These are phyloP conservation scores for Gallirallus australis DNA, from an alignment of 2,797 vertebrate species.

Conservation along the genomic window DNA sequence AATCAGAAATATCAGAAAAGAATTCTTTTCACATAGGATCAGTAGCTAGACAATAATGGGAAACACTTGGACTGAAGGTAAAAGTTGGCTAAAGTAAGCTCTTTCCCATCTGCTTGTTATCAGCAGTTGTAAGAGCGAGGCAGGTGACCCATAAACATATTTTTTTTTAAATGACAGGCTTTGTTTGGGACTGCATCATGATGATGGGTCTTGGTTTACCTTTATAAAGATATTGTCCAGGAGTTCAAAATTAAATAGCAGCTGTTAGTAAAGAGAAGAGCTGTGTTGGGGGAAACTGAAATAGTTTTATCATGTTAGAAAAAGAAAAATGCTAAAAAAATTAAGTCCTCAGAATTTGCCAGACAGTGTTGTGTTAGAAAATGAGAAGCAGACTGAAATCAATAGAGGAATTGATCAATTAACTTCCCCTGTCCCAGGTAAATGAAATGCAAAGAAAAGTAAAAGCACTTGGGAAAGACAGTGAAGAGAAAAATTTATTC, in stretches of 20 bases:
- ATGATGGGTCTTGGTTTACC: not conserved
- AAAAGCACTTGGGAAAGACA: not conserved
- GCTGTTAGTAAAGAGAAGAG: not conserved
- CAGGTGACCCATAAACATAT: conserved; percentile 60
- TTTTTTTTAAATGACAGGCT: not conserved
- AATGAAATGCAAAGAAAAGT: not conserved
- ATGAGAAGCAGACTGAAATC: not conserved
- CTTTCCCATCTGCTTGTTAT: conserved; percentile 74
- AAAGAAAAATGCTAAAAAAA: not conserved
- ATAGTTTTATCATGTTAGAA: not conserved
- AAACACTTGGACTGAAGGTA: conserved; percentile 67
- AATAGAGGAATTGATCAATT: not conserved
- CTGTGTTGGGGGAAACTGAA: not conserved
- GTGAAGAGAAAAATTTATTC: not conserved
- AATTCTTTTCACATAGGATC: conserved; percentile 70
- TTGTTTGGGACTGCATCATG: conserved; percentile 9
- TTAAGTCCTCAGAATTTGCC: not conserved
- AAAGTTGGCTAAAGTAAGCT: conserved; percentile 48
- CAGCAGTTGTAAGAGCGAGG: conserved; percentile 30
- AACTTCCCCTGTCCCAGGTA: not conserved
- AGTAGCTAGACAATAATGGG: conserved; percentile 64
- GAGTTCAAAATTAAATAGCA: not conserved
- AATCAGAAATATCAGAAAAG: conserved; percentile 26
- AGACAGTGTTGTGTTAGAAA: not conserved
- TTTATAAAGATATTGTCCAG: not conserved